phyloP scores from a whole-genome alignment of 37 sponge, comb jelly and placozoan species.

The Bolinopsis microptera region DNA sequence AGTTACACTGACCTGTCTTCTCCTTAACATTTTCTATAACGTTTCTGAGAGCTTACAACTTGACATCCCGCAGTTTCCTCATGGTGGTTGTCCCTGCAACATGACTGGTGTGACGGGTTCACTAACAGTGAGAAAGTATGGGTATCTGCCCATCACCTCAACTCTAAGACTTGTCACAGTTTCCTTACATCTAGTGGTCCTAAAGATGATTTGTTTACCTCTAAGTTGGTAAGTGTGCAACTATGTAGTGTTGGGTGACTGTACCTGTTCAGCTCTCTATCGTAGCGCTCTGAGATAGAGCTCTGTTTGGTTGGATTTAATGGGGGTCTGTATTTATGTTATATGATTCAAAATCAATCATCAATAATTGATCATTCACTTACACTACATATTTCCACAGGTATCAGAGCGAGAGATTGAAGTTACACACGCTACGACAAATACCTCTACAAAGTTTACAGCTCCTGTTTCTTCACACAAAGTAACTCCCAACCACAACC shows the following conservation, averaged over 20 bases:
- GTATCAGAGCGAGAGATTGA: not conserved
- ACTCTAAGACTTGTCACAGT: not conserved
- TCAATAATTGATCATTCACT: not conserved
- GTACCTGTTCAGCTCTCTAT: not conserved
- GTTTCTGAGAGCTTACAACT: too few species aligned
- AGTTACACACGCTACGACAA: not conserved
- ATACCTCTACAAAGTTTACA: not conserved
- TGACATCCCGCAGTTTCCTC: not conserved
- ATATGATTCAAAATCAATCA: not conserved
- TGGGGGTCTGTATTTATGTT: too few species aligned
- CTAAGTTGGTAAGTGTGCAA: slow-evolving; percentile 35
- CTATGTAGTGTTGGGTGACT: not conserved
- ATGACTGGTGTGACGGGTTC: slow-evolving; percentile 51
- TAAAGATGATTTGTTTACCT: not conserved
- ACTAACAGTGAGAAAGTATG: slow-evolving; percentile 4
- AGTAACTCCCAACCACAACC: not conserved
- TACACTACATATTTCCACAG: not conserved
- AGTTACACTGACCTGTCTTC: too few species aligned
- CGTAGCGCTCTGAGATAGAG: too few species aligned
- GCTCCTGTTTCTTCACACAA: not conserved
- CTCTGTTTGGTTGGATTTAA: too few species aligned
- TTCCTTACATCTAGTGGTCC: not conserved
- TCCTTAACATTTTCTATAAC: too few species aligned
- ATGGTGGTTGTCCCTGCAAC: slow-evolving; percentile 58
- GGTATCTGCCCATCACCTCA: slow-evolving; percentile 27